Evolutionary conservation across 1,140 invertebrate species (phyloP).

Genomic region (Dolichoris vasculosae): DNA sequence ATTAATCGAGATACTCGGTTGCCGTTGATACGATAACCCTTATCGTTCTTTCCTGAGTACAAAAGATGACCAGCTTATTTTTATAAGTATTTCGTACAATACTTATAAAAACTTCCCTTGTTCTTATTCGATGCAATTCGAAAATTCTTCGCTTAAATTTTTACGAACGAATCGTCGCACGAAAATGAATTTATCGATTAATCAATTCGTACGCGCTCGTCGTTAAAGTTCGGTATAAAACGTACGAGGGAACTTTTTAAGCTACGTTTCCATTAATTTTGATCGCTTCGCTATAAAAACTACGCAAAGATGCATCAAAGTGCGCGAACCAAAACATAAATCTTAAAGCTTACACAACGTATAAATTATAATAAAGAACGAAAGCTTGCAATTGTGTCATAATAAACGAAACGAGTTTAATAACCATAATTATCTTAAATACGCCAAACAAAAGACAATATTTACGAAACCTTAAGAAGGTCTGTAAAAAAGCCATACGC

Average conservation of each 20-base stretch:
- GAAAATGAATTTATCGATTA: not conserved
- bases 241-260: not conserved
- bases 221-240: too few relatives aligned
- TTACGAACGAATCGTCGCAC: too few relatives aligned
- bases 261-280: not conserved
- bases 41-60: too few relatives aligned
- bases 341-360: not conserved
- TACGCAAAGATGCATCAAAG: not conserved
- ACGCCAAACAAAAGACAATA: slow-evolving; percentile 29
- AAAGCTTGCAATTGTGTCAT: slow-evolving; percentile 17
- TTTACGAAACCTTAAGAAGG: slow-evolving; percentile 1
- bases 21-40: not conserved
- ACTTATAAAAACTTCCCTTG: too few relatives aligned
- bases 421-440: slow-evolving; percentile 14
- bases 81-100: too few relatives aligned
- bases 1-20: not conserved
- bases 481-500: not conserved
- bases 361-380: not conserved
- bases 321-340: not conserved
- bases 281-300: not conserved
- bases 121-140: too few relatives aligned
- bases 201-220: not conserved
- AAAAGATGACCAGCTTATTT: too few relatives aligned
- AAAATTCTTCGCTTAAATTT: too few relatives aligned
- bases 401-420: slow-evolving; percentile 11